Evolutionary conservation across 1,140 invertebrate species (phyloP), one percentile per base, ranked within the genome.

Genomic region (Apis dorsata): DNA sequence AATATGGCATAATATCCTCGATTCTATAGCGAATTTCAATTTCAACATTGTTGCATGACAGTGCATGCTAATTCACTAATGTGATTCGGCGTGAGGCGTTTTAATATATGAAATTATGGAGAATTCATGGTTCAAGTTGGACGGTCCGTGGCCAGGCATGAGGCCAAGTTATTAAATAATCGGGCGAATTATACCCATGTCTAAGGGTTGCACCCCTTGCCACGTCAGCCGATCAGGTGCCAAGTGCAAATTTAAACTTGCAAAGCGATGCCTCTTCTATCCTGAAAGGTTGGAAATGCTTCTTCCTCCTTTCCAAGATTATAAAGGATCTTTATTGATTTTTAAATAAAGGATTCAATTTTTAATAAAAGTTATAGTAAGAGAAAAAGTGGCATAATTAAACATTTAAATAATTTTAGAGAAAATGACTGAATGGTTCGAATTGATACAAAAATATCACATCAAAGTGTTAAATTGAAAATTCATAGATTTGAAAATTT

Each of bases 131-230:
- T 79, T 70, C 70, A 83, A 86, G 28, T 63, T 44, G 71, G 77
- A 79, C 60, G 74, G 62, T 77, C 65, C 59, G 19, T 21, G 17
- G 60, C 79, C 83, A 83, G 84, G 77, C 84, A 71, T 60, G 65
- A 83, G 80, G 82, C 87, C 79, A 84, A 83, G 66, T 83, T 83
- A 88, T 89, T 89, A 89, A 88, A 86, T 86, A 87, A 87, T 86
- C 72, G 59, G 81, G 81, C 86, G 62, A 87, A 87, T 86, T 86
- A 84, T 86, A 44, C 49, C 24, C 70, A 62, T 28, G 19, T 49
- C 53, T 7, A 11, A 19, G 34, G 9, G 53, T 12, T 17, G 34
- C 62, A 77, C 28, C 66, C 44, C 78, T 70, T 7, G 79, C 85
- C 62, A 74, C 85, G 85, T 86, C 81, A 86, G 80, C 80, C 68